phyloP scores from a whole-genome alignment of 2,113 vertebrate species.

The Stegostoma tigrinum region DNA sequence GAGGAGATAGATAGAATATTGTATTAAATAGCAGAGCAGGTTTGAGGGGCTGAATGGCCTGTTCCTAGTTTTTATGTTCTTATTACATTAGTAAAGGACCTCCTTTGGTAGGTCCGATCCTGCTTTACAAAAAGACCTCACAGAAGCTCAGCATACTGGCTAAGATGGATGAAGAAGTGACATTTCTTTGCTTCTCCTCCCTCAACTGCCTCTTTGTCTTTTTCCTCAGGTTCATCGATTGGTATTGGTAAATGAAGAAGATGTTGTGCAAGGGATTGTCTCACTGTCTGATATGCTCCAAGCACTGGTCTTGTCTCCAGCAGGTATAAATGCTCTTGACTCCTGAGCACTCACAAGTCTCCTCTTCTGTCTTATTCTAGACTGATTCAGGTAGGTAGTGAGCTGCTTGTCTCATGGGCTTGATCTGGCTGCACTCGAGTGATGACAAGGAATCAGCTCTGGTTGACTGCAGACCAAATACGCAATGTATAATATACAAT shows the following conservation, averaged over 20 bases:
- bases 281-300: constrained; percentile 96
- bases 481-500: constrained; percentile 18
- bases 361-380: constrained; percentile 12
- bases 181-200: background rate
- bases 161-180: background rate
- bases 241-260: constrained; percentile 79
- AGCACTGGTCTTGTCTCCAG: constrained; percentile 84
- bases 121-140: background rate
- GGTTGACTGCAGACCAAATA: background rate
- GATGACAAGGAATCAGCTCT: background rate
- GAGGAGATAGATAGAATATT: too few relatives aligned
- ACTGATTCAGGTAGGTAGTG: constrained; percentile 20
- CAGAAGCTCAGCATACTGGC: background rate
- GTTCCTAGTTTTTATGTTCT: too few relatives aligned
- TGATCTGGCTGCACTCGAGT: background rate
- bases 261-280: constrained; percentile 73
- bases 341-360: constrained; percentile 54
- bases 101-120: background rate
- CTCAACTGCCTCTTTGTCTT: background rate
- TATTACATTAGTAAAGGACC: background rate
- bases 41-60: too few relatives aligned
- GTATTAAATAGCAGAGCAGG: too few relatives aligned
- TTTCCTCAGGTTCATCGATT: constrained; percentile 81
- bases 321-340: constrained; percentile 80
- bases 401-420: background rate